Evolutionary conservation across 2,113 vertebrate species (phyloP).

Genomic region (Hippocampus barbouri): DNA sequence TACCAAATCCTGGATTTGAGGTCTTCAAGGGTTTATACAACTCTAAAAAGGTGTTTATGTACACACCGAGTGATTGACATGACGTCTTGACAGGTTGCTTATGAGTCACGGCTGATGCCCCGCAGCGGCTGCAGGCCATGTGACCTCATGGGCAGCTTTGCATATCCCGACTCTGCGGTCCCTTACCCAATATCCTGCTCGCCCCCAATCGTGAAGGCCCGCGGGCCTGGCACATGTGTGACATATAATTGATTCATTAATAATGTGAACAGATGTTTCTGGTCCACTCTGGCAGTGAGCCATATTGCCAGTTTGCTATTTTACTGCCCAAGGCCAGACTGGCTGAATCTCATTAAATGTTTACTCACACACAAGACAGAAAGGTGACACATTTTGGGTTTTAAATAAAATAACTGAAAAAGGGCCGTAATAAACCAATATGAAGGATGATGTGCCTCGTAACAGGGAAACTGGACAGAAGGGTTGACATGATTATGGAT

Average conservation of each 20-base stretch:
- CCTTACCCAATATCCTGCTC: not conserved
- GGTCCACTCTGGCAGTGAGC: constrained; percentile 51
- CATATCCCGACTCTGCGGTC: constrained; percentile 24
- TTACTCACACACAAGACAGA: constrained; percentile 45
- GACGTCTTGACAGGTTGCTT: constrained; percentile 27
- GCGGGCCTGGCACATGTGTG: constrained; percentile 66
- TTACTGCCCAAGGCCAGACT: constrained; percentile 39
- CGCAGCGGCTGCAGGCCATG: constrained; percentile 30
- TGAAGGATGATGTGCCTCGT: constrained; percentile 15
- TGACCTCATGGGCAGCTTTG: constrained; percentile 22
- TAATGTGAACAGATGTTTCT: constrained; percentile 74
- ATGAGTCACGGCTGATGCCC: constrained; percentile 43
- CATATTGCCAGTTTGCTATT: constrained; percentile 40
- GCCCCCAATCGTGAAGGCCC: constrained; percentile 13
- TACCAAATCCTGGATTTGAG: too few species aligned
- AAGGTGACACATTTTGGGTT: constrained; percentile 34
- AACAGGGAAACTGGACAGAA: not conserved
- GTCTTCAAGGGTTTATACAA: too few species aligned
- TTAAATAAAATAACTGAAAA: constrained; percentile 19
- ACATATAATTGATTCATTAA: constrained; percentile 75
- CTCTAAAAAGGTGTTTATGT: too few species aligned
- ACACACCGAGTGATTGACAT: constrained; percentile 2
- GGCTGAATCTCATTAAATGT: constrained; percentile 43
- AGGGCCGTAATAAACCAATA: not conserved
- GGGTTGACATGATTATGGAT: not conserved